A percentile compares a stretch with the other conserved stretches of the same genome.
These are phyloP conservation scores for Epinephelus lanceolatus DNA, from an alignment of 2,113 vertebrate species.

Conservation along the genomic window DNA sequence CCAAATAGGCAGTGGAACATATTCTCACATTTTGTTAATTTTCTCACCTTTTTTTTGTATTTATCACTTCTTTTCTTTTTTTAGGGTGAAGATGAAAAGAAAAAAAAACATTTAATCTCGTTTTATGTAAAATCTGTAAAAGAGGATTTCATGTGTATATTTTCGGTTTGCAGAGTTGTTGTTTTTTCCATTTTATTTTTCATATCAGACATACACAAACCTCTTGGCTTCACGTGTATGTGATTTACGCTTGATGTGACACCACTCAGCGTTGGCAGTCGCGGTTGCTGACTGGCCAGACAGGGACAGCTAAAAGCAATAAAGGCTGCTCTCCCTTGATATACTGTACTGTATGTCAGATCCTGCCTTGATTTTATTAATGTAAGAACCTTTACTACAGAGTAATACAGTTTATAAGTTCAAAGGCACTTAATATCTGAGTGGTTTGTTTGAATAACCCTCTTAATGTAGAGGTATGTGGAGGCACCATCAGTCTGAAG, in stretches of 20 bases:
- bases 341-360: slow-evolving; percentile 59
- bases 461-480: neutral
- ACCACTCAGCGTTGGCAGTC: slow-evolving; percentile 9
- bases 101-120: slow-evolving; percentile 21
- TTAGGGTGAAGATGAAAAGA: neutral
- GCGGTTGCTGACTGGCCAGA: slow-evolving; percentile 27
- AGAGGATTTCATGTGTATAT: slow-evolving; percentile 49
- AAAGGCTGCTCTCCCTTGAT: slow-evolving; percentile 55
- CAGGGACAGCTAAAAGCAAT: slow-evolving; percentile 56
- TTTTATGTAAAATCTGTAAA: slow-evolving; percentile 45
- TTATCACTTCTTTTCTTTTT: slow-evolving; percentile 35
- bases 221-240: slow-evolving; percentile 15
- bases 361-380: slow-evolving; percentile 52
- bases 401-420: slow-evolving; percentile 12
- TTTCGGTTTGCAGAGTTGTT: slow-evolving; percentile 36
- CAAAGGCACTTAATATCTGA: slow-evolving; percentile 45
- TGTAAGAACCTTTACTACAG: slow-evolving; percentile 42
- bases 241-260: slow-evolving; percentile 18
- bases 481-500: neutral
- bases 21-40: slow-evolving; percentile 29
- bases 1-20: slow-evolving; percentile 61
- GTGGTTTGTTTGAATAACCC: neutral
- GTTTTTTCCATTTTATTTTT: slow-evolving; percentile 9
- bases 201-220: slow-evolving; percentile 50
- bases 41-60: slow-evolving; percentile 47